Evolutionary conservation across 2,888 invertebrate genomes (phyloP).

Genomic region (Hypena proboscidalis): DNA sequence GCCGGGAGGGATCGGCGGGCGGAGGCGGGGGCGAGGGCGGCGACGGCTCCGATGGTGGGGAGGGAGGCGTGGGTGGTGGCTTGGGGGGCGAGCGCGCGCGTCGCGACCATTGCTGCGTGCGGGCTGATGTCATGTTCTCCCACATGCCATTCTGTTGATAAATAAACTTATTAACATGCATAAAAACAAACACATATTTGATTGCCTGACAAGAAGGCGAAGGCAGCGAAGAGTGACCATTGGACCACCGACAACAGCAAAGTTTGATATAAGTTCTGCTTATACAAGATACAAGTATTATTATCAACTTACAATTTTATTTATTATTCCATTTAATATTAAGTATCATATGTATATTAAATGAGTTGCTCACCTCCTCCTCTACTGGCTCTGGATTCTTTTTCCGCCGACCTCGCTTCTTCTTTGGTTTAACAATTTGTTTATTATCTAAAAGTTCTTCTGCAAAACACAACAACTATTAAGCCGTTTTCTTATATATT

Average conservation of each 20-base stretch:
- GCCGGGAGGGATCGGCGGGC: constrained; percentile 88
- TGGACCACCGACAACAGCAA: too few species aligned
- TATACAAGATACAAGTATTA: too few species aligned
- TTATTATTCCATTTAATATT: too few species aligned
- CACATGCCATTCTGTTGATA: constrained; percentile 66
- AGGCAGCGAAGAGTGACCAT: too few species aligned
- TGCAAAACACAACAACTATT: constrained; percentile 45
- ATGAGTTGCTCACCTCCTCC: constrained; percentile 59
- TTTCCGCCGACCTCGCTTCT: constrained; percentile 79
- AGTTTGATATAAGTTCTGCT: too few species aligned
- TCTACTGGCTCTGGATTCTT: constrained; percentile 71
- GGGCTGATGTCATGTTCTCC: constrained; percentile 82
- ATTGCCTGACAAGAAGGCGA: too few species aligned
- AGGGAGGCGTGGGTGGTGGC: constrained; percentile 60
- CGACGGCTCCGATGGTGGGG: constrained; percentile 49
- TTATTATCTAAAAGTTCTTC: constrained; percentile 68
- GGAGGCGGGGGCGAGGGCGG: constrained; percentile 59
- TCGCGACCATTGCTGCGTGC: constrained; percentile 81
- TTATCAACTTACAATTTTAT: too few species aligned
- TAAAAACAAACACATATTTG: neutral
- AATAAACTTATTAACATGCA: neutral
- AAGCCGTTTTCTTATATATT: too few species aligned
- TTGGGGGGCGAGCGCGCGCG: constrained; percentile 53
- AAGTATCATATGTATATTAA: too few species aligned
- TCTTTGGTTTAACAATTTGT: constrained; percentile 74